A percentile compares a stretch with the other conserved stretches of the same genome.
Evolutionary conservation across 2,888 invertebrate species (phyloP).

Genomic region (Malachius bipustulatus): DNA sequence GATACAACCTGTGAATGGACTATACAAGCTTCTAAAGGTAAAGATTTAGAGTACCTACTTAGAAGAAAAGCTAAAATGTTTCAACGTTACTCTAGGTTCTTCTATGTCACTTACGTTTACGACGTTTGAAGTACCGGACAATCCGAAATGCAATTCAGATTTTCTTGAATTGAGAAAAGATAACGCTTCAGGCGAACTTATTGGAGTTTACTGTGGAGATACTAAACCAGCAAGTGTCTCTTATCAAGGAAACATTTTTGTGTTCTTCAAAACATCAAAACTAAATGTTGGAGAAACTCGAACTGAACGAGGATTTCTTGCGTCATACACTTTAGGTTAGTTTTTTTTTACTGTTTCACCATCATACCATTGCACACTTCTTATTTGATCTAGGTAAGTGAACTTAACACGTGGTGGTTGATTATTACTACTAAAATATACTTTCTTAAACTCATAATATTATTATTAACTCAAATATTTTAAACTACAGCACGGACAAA

Average conservation of each 20-base stretch:
- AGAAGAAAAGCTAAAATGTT: no score
- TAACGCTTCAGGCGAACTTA: conserved; percentile 47
- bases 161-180: conserved; percentile 73
- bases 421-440: no score
- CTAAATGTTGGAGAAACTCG: background rate
- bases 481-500: conserved; percentile 48
- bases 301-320: background rate
- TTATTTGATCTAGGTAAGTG: no score
- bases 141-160: conserved; percentile 68
- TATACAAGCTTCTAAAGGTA: conserved; percentile 47
- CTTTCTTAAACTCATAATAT: no score
- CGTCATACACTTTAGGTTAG: background rate
- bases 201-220: conserved; percentile 65
- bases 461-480: no score
- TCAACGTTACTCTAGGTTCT: conserved; percentile 49
- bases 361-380: no score
- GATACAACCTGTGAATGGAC: conserved; percentile 65
- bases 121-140: conserved; percentile 55
- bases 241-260: conserved; percentile 48
- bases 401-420: no score
- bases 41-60: conserved; percentile 19
- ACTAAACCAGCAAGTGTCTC: conserved; percentile 49
- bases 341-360: no score
- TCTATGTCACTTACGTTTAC: conserved; percentile 52
- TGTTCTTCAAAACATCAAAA: conserved; percentile 62